Percentiles rank a stretch among this genome's conserved stretches.
These are phyloP conservation scores for Drosophila subpulchrella DNA, from an alignment of 1,140 invertebrate genomes.

Conservation along the genomic window DNA sequence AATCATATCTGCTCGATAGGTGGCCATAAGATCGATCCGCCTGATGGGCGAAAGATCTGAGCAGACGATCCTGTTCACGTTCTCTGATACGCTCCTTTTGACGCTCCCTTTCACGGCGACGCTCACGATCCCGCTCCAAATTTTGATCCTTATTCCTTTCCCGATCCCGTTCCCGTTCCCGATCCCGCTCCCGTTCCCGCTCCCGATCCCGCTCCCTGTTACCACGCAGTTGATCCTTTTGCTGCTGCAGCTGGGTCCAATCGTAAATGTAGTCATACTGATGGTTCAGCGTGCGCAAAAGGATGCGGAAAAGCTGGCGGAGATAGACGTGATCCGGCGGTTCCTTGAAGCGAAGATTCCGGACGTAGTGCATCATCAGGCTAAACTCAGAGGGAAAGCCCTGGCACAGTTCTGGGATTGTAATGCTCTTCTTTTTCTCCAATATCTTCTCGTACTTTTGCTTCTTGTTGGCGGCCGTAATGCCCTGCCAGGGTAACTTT, in stretches of 20 bases:
- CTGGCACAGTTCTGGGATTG: slow-evolving; percentile 97
- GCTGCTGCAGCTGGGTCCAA: slow-evolving; percentile 95
- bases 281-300: slow-evolving; percentile 98
- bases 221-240: slow-evolving; percentile 40
- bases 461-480: slow-evolving; percentile 97
- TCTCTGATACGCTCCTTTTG: slow-evolving; percentile 2
- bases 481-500: slow-evolving; percentile 97
- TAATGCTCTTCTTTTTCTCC: slow-evolving; percentile 98
- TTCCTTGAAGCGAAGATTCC: slow-evolving; percentile 97
- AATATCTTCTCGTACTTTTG: slow-evolving; percentile 99
- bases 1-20: slow-evolving; percentile 5
- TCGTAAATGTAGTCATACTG: slow-evolving; percentile 99
- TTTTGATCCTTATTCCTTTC: no score
- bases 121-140: slow-evolving; percentile 3
- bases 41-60: slow-evolving; percentile 7
- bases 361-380: slow-evolving; percentile 98
- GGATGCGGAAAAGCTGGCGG: slow-evolving; percentile 96
- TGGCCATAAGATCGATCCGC: background rate
- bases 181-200: slow-evolving; percentile 21
- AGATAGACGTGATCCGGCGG: slow-evolving; percentile 98
- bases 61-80: background rate
- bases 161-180: background rate
- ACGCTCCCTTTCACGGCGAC: background rate
- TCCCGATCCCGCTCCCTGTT: slow-evolving; percentile 37
- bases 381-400: slow-evolving; percentile 94